Evolutionary conservation across 2,888 invertebrate genomes (phyloP).

Genomic region (Drosophila lacicola): DNA sequence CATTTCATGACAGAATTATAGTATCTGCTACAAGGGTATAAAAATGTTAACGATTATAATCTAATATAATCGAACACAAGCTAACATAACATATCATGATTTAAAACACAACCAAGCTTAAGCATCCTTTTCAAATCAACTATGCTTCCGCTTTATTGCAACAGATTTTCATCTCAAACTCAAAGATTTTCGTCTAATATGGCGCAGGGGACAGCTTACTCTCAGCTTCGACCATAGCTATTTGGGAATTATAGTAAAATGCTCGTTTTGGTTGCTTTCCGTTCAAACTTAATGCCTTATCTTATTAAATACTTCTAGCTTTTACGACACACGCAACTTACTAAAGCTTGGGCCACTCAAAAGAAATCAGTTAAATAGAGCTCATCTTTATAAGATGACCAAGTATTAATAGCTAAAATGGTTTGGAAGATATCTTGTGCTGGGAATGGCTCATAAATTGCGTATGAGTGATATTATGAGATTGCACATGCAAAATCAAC

Average conservation of each 20-base stretch:
- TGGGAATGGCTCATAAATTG: constrained; percentile 11
- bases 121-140: too few species aligned
- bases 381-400: neutral
- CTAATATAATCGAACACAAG: neutral
- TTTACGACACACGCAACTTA: neutral
- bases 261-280: too few species aligned
- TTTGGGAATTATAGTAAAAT: constrained; percentile 4
- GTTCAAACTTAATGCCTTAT: neutral
- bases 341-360: neutral
- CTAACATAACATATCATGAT: too few species aligned
- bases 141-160: neutral
- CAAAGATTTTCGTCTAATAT: neutral
- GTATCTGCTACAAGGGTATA: too few species aligned
- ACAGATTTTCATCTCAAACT: neutral
- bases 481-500: constrained; percentile 21
- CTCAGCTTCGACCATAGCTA: too few species aligned
- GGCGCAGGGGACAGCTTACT: neutral
- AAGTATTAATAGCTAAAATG: neutral
- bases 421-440: neutral
- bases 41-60: too few species aligned
- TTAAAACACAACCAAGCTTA: too few species aligned
- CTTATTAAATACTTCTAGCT: neutral
- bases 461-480: constrained; percentile 22
- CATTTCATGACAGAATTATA: too few species aligned
- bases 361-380: neutral